Conservation (phyloP, 2,888 invertebrate genomes). For the Zaprionus obscuricornis region DNA sequence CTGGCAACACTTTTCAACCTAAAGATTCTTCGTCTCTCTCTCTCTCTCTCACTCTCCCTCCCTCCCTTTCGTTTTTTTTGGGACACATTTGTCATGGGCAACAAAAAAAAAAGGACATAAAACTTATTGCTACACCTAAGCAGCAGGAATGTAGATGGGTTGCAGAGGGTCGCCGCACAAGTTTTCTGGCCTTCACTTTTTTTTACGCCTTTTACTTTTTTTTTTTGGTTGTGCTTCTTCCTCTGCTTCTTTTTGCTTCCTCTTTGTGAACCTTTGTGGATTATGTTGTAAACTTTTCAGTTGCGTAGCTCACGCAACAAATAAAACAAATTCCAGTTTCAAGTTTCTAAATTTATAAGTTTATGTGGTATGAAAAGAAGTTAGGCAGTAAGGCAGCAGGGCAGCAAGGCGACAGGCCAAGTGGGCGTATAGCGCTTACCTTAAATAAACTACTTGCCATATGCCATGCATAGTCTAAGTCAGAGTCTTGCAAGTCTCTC, state of each 20-base stretch:
- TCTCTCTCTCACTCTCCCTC: conserved; percentile 11
- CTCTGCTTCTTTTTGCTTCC: no score
- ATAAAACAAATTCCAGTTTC: conserved; percentile 73
- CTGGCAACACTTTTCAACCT: no score
- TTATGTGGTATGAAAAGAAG: conserved; percentile 4
- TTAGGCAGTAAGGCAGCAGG: no score
- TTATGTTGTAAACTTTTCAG: conserved; percentile 73
- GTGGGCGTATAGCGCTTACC: conserved; percentile 22
- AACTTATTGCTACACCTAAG: conserved; percentile 47
- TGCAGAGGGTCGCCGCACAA: not conserved
- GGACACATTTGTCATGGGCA: conserved; percentile 56
- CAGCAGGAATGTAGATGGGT: not conserved
- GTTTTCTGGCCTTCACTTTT: conserved; percentile 24
- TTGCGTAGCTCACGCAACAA: conserved; percentile 48
- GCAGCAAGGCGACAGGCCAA: not conserved
- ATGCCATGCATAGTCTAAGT: no score
- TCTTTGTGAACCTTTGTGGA: conserved; percentile 48
- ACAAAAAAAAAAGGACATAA: conserved; percentile 46
- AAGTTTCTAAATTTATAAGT: conserved; percentile 51
- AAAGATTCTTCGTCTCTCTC: no score
- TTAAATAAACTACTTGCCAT: conserved; percentile 66
- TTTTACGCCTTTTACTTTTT: not conserved
- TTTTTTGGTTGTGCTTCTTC: conserved; percentile 3
- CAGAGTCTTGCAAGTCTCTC: no score
- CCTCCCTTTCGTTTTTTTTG: conserved; percentile 12